Evolutionary conservation across 2,888 invertebrate genomes (phyloP).

Genomic region (Aporophyla lueneburgensis): DNA sequence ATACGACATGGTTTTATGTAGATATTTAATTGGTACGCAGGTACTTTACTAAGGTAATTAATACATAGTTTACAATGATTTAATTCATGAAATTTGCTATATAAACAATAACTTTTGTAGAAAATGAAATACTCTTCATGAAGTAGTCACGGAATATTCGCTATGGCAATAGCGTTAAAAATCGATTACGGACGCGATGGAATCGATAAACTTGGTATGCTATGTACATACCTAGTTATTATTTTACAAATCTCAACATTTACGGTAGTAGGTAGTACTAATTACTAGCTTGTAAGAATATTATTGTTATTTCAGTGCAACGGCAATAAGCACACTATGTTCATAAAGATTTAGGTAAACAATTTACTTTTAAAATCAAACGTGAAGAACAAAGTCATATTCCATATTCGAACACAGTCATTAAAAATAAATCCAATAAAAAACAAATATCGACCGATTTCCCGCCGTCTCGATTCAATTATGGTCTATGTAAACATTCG

Average conservation of each 20-base stretch:
- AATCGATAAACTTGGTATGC: constrained; percentile 51
- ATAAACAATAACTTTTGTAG: not conserved
- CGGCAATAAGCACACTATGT: not conserved
- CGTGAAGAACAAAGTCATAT: constrained; percentile 9
- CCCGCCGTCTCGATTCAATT: constrained; percentile 44
- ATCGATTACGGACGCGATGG: constrained; percentile 56
- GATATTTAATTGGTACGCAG: constrained; percentile 1
- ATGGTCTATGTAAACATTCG: constrained; percentile 67
- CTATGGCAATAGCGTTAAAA: constrained; percentile 51
- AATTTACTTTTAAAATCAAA: constrained; percentile 2
- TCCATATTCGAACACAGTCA: constrained; percentile 1
- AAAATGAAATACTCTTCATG: constrained; percentile 43
- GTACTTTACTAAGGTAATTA: not conserved
- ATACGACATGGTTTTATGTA: not conserved
- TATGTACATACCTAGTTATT: constrained; percentile 24
- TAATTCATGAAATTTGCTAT: not conserved
- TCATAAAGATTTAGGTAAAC: not conserved
- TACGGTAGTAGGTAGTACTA: not conserved
- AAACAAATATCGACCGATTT: constrained; percentile 32
- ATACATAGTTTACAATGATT: constrained; percentile 3
- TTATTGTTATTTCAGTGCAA: not conserved
- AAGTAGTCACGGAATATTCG: constrained; percentile 60
- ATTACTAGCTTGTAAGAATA: not conserved
- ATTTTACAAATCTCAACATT: constrained; percentile 30
- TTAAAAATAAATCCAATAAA: constrained; percentile 34